These are phyloP conservation scores for Phoxinus phoxinus DNA, from an alignment of 2,113 vertebrate species.

Conservation along the genomic window DNA sequence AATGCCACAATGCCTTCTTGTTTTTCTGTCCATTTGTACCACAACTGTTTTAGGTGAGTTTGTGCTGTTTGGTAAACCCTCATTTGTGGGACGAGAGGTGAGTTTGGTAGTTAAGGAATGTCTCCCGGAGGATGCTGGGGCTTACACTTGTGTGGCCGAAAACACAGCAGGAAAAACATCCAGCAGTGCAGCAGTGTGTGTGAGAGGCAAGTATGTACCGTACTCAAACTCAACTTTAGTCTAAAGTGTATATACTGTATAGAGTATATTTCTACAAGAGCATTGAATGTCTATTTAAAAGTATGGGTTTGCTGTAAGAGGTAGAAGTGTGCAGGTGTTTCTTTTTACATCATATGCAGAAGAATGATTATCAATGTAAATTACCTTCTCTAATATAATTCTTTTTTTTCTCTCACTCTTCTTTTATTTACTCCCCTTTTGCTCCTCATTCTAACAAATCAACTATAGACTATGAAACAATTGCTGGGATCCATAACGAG, in stretches of 20 bases:
- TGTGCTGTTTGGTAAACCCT: conserved; percentile 66
- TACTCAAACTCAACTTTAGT: neutral
- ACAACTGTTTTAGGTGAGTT: conserved; percentile 67
- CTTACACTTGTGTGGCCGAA: conserved; percentile 76
- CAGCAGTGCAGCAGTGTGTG: conserved; percentile 72
- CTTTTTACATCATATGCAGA: neutral
- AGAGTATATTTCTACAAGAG: neutral
- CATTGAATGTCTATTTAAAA: no score
- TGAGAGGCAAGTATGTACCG: conserved; percentile 63
- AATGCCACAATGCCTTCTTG: neutral
- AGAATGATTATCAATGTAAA: neutral
- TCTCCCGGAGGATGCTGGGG: conserved; percentile 76
- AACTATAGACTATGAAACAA: conserved; percentile 70
- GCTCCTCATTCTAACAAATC: conserved; percentile 3
- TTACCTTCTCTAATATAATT: neutral
- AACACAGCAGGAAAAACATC: conserved; percentile 73
- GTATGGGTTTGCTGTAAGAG: no score
- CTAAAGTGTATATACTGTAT: neutral
- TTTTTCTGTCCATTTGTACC: neutral
- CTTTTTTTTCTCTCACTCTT: neutral
- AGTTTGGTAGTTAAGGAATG: conserved; percentile 73
- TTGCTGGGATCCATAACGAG: conserved; percentile 32
- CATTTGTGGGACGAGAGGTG: conserved; percentile 58
- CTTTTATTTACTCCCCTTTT: neutral
- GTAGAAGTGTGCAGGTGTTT: neutral